Evolutionary conservation across 2,113 vertebrate genomes (phyloP), one percentile per base, ranked within the genome.

Genomic region (Actenoides hombroni): DNA sequence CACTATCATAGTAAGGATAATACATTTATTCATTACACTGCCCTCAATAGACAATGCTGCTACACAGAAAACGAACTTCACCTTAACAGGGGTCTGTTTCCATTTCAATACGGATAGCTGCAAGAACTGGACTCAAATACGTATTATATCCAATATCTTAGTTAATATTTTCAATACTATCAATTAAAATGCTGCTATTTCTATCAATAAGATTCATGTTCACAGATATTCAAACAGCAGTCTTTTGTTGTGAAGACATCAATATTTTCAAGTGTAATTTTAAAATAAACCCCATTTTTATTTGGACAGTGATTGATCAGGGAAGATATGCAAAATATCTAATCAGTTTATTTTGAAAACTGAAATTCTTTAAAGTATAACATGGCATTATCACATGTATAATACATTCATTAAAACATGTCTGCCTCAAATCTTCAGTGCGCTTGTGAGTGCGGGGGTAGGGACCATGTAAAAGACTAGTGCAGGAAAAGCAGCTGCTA

Each of bases 1-100:
- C 0, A 0, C 5, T 59, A 39, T 26, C 0, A 0, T 59, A 59
- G 65, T 31, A 83, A 6, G 54, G 82, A 53, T 69, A 60, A 37
- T 20, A 42, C 35, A 68, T 65, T 93, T 76, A 57, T 80, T 61
- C 10, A 33, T 57, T 70, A 33, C 16, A 49, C 10, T 83, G 15
- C 8, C 39, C 28, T 86, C 25, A 78, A 51, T 6, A 67, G 33
- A 86, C 21, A 49, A 77, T 37, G 23, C 13, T 87, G 35, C 28
- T 70, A 4, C 46, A 82, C n/a, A 78, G 31, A 39, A 59, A 15
- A 53, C 65, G 4, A 71, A 49, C 3, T 74, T 70, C 24, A 20
- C 37, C 16, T 90, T 83, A 48, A 8, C 5, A 59, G 15, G 2
- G 9, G 8, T 59, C n/a, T 54, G 10, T 16, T 44, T 73, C 24